phyloP scores from a whole-genome alignment of 1,140 invertebrate species.

The Brachionus koreanus region DNA sequence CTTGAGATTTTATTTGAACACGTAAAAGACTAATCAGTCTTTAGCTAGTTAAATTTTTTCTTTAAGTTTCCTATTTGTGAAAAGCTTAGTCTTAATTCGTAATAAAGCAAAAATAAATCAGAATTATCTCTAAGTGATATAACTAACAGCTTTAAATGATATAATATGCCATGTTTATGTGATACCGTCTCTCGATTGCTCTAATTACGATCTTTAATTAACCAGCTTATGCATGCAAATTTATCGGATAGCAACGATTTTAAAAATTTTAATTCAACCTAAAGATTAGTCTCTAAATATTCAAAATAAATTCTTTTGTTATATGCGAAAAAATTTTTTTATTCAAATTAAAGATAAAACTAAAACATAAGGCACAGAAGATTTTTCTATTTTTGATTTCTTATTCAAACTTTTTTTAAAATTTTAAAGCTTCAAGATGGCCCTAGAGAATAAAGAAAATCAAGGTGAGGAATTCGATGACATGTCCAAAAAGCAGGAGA shows the following conservation, averaged over 20 bases:
- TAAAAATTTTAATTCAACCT: not conserved
- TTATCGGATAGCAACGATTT: not conserved
- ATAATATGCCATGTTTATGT: not conserved
- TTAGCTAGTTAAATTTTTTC: not conserved
- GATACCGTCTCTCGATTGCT: not conserved
- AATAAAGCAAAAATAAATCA: not conserved
- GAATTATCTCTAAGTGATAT: not conserved
- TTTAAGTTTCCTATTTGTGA: not conserved
- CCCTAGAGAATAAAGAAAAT: not conserved
- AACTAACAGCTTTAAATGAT: not conserved
- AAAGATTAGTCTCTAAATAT: constrained; percentile 9
- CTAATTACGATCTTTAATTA: not conserved
- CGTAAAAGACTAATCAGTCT: not conserved
- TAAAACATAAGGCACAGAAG: not conserved
- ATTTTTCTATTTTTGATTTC: not conserved
- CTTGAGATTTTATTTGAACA: not conserved
- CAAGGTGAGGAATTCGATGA: not conserved
- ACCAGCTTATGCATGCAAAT: not conserved
- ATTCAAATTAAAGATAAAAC: not conserved
- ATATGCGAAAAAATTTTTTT: not conserved
- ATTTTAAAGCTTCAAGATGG: not conserved
- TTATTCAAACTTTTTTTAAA: not conserved
- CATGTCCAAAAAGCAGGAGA: not conserved
- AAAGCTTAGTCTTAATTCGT: not conserved
- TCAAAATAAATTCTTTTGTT: not conserved